Conservation (phyloP, 2,888 invertebrate species). For the Magallana nippona region DNA sequence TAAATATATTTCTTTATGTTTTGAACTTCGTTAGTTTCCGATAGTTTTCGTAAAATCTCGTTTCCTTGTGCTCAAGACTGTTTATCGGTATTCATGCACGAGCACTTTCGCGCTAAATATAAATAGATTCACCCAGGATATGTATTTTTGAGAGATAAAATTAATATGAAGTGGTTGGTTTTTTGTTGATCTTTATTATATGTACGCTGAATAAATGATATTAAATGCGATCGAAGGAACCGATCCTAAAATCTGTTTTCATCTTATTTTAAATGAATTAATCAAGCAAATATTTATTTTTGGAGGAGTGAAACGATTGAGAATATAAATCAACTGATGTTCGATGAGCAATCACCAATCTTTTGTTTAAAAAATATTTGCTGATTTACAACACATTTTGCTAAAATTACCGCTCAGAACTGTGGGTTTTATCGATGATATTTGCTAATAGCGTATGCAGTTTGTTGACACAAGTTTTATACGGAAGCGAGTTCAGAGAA, state of each 20-base stretch:
- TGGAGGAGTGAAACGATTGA: slow-evolving; percentile 9
- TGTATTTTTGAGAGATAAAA: neutral
- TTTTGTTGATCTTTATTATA: neutral
- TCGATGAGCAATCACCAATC: no score
- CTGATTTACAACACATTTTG: no score
- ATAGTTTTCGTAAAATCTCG: neutral
- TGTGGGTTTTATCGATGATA: no score
- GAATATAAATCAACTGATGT: no score
- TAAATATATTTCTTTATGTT: neutral
- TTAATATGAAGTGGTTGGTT: neutral
- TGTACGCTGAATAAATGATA: neutral
- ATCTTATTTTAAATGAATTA: neutral
- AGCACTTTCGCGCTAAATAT: no score
- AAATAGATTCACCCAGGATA: no score
- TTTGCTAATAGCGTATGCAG: no score
- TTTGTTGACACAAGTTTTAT: no score
- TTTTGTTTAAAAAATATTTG: no score
- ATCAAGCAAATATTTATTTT: slow-evolving; percentile 2
- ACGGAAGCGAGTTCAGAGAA: no score
- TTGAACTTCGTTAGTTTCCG: neutral
- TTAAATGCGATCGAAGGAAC: neutral
- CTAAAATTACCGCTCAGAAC: no score
- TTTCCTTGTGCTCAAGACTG: no score
- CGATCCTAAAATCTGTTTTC: neutral
- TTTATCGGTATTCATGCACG: neutral